phyloP scores from a whole-genome alignment of 2,797 vertebrate genomes.

The Odontamblyopus lacepedii region DNA sequence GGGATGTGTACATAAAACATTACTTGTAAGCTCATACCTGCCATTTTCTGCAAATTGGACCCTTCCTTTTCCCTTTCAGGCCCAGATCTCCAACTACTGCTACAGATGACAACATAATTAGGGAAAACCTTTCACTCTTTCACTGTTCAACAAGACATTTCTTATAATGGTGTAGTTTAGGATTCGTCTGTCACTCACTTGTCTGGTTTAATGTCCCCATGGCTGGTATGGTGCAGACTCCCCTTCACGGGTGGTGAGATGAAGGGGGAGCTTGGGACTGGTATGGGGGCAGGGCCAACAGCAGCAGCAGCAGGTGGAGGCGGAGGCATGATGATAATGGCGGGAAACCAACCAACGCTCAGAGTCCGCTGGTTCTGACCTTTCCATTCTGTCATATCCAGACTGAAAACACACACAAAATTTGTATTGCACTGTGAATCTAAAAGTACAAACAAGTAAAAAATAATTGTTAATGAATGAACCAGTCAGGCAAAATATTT shows the following conservation, averaged over 20 bases:
- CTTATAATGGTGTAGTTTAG: not conserved
- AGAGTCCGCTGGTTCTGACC: slow-evolving; percentile 88
- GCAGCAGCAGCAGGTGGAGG: slow-evolving; percentile 21
- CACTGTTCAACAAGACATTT: not conserved
- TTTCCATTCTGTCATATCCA: slow-evolving; percentile 82
- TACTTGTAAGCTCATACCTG: slow-evolving; percentile 61
- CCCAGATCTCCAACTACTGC: slow-evolving; percentile 44
- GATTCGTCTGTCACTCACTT: slow-evolving; percentile 67
- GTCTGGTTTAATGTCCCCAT: slow-evolving; percentile 71
- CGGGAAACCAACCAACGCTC: slow-evolving; percentile 80
- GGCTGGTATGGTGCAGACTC: slow-evolving; percentile 71
- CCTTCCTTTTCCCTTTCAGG: slow-evolving; percentile 54
- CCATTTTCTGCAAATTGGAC: slow-evolving; percentile 78
- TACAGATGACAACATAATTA: slow-evolving; percentile 20
- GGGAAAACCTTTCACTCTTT: not conserved
- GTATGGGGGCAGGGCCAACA: slow-evolving; percentile 10
- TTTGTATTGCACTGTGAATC: not conserved
- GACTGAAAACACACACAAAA: slow-evolving; percentile 55
- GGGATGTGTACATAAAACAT: not conserved
- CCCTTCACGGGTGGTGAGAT: slow-evolving; percentile 77
- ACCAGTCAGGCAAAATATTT: too few relatives aligned
- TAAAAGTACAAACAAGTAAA: not conserved
- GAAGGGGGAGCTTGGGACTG: not conserved
- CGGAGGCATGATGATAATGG: slow-evolving; percentile 52
- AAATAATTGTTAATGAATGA: not conserved